A percentile compares a stretch with the other conserved stretches of the same genome.
These are phyloP conservation scores for Cyclophora albipunctata DNA, from an alignment of 2,888 invertebrate genomes.

Conservation along the genomic window DNA sequence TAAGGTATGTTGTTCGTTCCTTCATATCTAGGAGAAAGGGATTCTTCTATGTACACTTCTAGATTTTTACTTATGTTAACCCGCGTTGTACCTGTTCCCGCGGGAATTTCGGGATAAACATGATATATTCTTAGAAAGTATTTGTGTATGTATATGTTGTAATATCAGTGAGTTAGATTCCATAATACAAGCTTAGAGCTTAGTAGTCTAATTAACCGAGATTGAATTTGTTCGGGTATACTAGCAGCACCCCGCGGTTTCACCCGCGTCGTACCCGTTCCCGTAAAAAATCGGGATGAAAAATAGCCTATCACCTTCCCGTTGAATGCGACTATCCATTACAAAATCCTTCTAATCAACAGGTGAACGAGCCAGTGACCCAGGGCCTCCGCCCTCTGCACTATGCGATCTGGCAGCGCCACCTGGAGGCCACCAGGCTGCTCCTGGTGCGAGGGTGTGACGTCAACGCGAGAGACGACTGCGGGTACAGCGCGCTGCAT, in stretches of 20 bases:
- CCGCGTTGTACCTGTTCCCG: too few species aligned
- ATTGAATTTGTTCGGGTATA: too few species aligned
- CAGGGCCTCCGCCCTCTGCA: conserved; percentile 92
- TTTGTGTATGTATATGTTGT: too few species aligned
- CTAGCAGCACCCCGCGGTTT: too few species aligned
- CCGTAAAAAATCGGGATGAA: too few species aligned
- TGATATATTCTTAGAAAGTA: too few species aligned
- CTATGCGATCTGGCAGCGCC: conserved; percentile 93
- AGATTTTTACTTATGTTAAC: background rate
- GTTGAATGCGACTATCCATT: too few species aligned
- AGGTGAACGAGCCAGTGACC: conserved; percentile 82
- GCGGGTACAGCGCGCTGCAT: conserved; percentile 93
- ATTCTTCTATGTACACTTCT: too few species aligned
- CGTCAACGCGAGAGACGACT: conserved; percentile 88
- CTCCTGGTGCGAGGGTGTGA: conserved; percentile 88
- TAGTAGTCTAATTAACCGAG: background rate
- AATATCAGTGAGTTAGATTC: too few species aligned
- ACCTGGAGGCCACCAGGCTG: conserved; percentile 85
- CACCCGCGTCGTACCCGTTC: too few species aligned
- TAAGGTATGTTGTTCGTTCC: conserved; percentile 67
- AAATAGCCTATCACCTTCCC: too few species aligned
- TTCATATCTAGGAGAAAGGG: background rate
- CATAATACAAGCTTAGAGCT: background rate
- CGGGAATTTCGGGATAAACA: too few species aligned
- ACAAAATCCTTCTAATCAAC: background rate